These are phyloP conservation scores for Andricus curvator DNA, from an alignment of 2,888 invertebrate species.

Conservation along the genomic window DNA sequence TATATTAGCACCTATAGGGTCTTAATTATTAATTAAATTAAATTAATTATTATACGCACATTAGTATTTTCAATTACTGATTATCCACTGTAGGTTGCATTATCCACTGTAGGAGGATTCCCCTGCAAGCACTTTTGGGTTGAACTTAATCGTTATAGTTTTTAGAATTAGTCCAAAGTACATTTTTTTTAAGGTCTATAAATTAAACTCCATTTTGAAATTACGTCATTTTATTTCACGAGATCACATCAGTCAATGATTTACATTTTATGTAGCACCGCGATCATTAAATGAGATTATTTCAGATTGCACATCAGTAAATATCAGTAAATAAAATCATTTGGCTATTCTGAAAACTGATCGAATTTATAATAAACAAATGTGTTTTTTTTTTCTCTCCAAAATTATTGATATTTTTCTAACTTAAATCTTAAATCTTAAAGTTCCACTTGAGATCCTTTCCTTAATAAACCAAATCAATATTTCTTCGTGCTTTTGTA, in stretches of 20 bases:
- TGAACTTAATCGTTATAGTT: background rate
- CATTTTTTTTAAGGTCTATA: background rate
- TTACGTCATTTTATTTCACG: conserved; percentile 28
- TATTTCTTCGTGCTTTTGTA: background rate
- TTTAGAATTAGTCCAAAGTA: background rate
- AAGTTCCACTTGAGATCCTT: background rate
- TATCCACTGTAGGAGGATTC: too few species aligned
- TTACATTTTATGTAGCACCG: conserved; percentile 8
- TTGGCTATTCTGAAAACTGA: background rate
- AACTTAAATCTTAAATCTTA: background rate
- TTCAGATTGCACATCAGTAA: conserved; percentile 27
- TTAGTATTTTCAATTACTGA: too few species aligned
- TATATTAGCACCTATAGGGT: too few species aligned
- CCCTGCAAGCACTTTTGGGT: too few species aligned
- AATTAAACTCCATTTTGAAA: conserved; percentile 6
- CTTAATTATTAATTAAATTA: too few species aligned
- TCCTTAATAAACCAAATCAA: background rate
- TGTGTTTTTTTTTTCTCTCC: background rate
- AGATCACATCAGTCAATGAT: conserved; percentile 25
- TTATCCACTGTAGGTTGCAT: too few species aligned
- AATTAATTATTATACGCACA: too few species aligned
- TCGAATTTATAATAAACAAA: background rate
- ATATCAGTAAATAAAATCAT: conserved; percentile 35
- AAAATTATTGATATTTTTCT: background rate
- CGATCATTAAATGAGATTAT: conserved; percentile 22